Conservation (phyloP, 2,113 vertebrate genomes). For the Ovis canadensis region DNA sequence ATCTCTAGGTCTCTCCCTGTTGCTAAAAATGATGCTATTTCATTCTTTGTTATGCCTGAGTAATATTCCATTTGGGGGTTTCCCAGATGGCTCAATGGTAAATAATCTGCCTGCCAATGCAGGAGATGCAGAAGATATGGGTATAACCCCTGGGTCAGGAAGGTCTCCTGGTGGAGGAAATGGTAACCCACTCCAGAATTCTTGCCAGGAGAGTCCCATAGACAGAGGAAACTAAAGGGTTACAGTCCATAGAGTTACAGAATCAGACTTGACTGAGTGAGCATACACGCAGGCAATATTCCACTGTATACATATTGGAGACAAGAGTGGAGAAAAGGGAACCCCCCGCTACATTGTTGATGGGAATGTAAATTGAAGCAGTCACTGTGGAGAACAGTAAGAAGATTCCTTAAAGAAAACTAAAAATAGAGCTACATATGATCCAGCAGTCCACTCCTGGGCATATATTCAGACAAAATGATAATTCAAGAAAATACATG, state of each 20-base stretch:
- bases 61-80: neutral
- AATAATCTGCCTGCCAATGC: neutral
- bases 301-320: neutral
- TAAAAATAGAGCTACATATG: neutral
- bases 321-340: neutral
- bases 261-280: neutral
- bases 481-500: neutral
- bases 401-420: neutral
- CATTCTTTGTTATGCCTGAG: neutral
- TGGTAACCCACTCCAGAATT: neutral
- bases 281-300: fast-evolving
- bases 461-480: neutral
- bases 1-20: neutral
- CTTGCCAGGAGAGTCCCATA: neutral
- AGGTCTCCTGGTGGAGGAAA: neutral
- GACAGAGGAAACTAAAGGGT: neutral
- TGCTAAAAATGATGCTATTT: neutral
- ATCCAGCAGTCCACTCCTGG: neutral
- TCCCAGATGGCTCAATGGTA: neutral
- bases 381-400: neutral
- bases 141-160: neutral
- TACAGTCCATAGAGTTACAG: neutral
- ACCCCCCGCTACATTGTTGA: neutral
- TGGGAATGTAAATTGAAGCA: neutral
- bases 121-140: neutral